Base-by-base conservation (phyloP, 2,888 invertebrate species). In the Acleris sparsana region DNA sequence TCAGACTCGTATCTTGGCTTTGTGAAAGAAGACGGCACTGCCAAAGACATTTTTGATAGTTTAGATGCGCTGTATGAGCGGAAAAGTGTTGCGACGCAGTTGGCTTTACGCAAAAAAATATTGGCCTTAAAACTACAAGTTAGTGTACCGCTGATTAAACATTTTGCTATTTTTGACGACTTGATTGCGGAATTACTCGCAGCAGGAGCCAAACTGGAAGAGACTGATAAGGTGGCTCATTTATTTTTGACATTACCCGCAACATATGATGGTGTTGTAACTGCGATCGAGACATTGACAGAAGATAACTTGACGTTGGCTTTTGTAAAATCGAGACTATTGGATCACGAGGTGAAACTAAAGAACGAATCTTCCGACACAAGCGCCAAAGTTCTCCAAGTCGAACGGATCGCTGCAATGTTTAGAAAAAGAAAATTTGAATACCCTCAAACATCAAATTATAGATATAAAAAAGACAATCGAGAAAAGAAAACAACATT, bases 211-310 rank as follows among this genome's bases (percentile, higher is more conserved):
- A 78, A 75, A 56, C 53, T 83, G 5, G 77, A 81, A 20, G 82
- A 85, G 70, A 78, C 74, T 3, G 81, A 83, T 59, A 83, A 81
- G 70, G 70, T 84, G 3, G 71, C 80, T 0, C n/a, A n/a, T n/a
- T n/a, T n/a, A n/a, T n/a, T n/a, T n/a, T n/a, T n/a, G n/a, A n/a
- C n/a, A n/a, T n/a, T 79, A 83, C 68, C 72, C 84, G n/a, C 69
- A n/a, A 61, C 67, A 18, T 83, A 84, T 69, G 78, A 84, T 63
- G 80, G 80, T 4, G 74, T 84, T 4, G 72, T 82, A 16, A 83
- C 83, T 6, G 84, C 85, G 0, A 72, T 85, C 0, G 80, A 84
- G 71, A 83, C 80, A 1, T 69, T 84, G 29, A 68, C 75, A 0
- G 78, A 82, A 63, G 79, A 75, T 62, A 70, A 74, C 67, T 69